Evolutionary conservation across 2,888 invertebrate species (phyloP).

Genomic region (Metacarcinus magister): DNA sequence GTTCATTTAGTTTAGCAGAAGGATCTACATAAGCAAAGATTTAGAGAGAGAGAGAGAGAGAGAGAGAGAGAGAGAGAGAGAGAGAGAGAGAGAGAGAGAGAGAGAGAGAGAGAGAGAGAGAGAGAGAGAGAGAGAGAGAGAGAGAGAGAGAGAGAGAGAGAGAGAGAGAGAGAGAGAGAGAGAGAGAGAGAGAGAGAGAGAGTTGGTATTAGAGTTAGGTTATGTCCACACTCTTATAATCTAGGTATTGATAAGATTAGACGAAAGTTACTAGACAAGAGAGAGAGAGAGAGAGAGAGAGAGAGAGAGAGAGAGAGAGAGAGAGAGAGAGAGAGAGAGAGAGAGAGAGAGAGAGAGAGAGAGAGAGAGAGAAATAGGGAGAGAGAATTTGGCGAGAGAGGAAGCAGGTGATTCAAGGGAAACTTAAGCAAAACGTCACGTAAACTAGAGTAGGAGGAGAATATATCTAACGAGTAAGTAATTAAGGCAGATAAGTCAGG

Average conservation of each 20-base stretch:
- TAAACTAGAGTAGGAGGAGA: neutral
- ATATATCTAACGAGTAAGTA: slow-evolving; percentile 31
- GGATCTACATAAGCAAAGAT: no score
- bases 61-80: neutral
- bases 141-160: neutral
- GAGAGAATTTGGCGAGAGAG: neutral
- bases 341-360: neutral
- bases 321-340: neutral
- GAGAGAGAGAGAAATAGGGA: neutral
- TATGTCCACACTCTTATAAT: no score
- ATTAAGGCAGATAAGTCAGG: slow-evolving; percentile 40
- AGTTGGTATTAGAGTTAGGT: neutral
- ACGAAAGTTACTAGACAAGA: no score
- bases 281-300: neutral
- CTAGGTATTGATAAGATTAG: no score
- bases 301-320: neutral
- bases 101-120: neutral
- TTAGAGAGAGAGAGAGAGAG: neutral
- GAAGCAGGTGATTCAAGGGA: neutral
- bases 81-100: neutral
- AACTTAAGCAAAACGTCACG: neutral
- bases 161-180: neutral
- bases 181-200: neutral
- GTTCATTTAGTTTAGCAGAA: neutral
- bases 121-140: neutral